Evolutionary conservation across 2,888 invertebrate genomes (phyloP).

Genomic region (Agrilus biguttatus): DNA sequence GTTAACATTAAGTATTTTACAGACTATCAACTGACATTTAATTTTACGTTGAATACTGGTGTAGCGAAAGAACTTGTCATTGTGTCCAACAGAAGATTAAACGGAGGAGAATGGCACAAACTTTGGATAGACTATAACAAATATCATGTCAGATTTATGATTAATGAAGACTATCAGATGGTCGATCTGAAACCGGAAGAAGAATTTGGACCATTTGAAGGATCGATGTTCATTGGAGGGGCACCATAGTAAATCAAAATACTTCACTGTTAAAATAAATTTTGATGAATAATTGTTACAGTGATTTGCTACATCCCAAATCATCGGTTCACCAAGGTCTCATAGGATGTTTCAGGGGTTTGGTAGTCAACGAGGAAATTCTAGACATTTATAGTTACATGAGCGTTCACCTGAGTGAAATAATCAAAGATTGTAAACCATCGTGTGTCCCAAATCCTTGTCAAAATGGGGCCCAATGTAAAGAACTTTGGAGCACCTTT

Average conservation of each 20-base stretch:
- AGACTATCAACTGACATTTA: conserved; percentile 79
- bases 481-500: conserved; percentile 84
- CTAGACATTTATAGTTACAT: conserved; percentile 84
- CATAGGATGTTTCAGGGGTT: conserved; percentile 85
- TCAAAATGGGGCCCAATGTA: conserved; percentile 78
- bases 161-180: conserved; percentile 82
- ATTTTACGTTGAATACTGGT: conserved; percentile 77
- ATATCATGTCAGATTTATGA: conserved; percentile 85
- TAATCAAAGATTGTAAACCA: conserved; percentile 85
- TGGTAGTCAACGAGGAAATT: conserved; percentile 83
- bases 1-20: conserved; percentile 12
- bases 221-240: conserved; percentile 87
- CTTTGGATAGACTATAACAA: conserved; percentile 91
- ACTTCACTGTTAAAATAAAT: not conserved
- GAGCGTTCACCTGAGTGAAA: conserved; percentile 82
- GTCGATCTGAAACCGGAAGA: conserved; percentile 71
- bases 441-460: conserved; percentile 91
- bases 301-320: conserved; percentile 61
- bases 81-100: conserved; percentile 66
- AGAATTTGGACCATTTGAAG: conserved; percentile 84
- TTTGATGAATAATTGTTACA: conserved; percentile 25
- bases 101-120: conserved; percentile 92
- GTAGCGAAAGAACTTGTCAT: conserved; percentile 70
- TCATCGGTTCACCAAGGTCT: conserved; percentile 76
- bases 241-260: conserved; percentile 67